Evolutionary conservation across 2,113 vertebrate genomes (phyloP).

Genomic region (Leptodactylus fuscus): DNA sequence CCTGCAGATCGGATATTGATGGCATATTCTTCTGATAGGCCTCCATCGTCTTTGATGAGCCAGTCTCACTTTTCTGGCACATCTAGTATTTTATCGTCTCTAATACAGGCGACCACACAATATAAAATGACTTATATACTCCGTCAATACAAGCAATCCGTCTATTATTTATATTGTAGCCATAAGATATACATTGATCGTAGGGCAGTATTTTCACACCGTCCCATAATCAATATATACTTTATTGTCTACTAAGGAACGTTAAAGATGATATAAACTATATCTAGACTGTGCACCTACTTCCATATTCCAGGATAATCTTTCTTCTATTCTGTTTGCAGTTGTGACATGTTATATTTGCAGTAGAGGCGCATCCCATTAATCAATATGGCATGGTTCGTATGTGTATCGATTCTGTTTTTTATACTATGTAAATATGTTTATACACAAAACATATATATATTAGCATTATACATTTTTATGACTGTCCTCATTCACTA

Average conservation of each 20-base stretch:
- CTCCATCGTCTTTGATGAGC: too few species aligned
- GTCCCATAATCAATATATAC: too few species aligned
- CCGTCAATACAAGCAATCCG: too few species aligned
- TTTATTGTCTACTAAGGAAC: too few species aligned
- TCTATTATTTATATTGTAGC: too few species aligned
- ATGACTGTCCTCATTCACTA: constrained; percentile 13
- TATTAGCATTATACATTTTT: constrained; percentile 27
- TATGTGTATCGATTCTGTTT: constrained; percentile 32
- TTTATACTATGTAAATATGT: constrained; percentile 45
- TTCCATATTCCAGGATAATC: too few species aligned
- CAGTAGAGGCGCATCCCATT: not conserved
- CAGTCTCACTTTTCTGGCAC: not conserved
- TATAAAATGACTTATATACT: not conserved
- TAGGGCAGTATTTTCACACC: not conserved
- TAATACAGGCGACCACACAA: not conserved
- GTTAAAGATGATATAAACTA: not conserved
- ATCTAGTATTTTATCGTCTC: not conserved
- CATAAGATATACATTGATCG: not conserved
- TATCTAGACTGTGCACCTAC: not conserved
- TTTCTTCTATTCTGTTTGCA: not conserved
- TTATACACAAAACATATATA: constrained; percentile 17
- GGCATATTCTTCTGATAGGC: too few species aligned
- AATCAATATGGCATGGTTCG: not conserved
- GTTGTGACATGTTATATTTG: too few species aligned
- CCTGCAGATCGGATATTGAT: not conserved